Percentiles rank a stretch among this genome's conserved stretches.
These are phyloP conservation scores for Himantopus leucocephalus DNA, from an alignment of 2,113 vertebrate genomes.

Conservation along the genomic window DNA sequence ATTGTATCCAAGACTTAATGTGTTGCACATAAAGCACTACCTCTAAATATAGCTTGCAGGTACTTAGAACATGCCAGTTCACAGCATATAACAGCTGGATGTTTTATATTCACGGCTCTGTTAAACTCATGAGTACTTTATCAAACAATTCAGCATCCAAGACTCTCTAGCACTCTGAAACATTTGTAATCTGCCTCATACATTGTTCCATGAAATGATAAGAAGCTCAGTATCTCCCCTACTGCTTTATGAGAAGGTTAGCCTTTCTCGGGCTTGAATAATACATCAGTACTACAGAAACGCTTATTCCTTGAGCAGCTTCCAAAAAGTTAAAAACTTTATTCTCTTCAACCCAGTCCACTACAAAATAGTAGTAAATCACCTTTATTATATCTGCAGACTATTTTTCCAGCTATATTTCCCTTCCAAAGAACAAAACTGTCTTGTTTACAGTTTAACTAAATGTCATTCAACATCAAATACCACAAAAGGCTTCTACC, in stretches of 20 bases:
- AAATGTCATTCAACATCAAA: background rate
- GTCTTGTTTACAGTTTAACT: background rate
- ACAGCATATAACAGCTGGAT: background rate
- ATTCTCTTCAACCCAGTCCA: background rate
- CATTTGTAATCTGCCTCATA: background rate
- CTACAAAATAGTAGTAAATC: background rate
- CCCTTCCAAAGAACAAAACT: background rate
- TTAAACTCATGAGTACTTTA: background rate
- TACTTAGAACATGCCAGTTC: background rate
- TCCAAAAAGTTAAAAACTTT: background rate
- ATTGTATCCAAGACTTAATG: background rate
- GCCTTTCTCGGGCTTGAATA: background rate
- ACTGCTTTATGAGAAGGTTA: background rate
- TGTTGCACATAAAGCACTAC: background rate
- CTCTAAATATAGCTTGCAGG: background rate
- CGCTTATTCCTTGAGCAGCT: background rate
- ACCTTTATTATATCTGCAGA: background rate
- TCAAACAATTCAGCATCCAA: background rate
- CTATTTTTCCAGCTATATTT: background rate
- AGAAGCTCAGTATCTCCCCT: background rate
- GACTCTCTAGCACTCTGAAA: background rate
- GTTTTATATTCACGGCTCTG: background rate
- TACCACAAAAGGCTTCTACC: background rate
- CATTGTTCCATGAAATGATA: background rate
- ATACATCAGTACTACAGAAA: background rate